Percentiles rank a stretch among this genome's conserved stretches.
These are phyloP conservation scores for Typhlichthys subterraneus DNA, from an alignment of 2,797 vertebrate species.

Conservation along the genomic window DNA sequence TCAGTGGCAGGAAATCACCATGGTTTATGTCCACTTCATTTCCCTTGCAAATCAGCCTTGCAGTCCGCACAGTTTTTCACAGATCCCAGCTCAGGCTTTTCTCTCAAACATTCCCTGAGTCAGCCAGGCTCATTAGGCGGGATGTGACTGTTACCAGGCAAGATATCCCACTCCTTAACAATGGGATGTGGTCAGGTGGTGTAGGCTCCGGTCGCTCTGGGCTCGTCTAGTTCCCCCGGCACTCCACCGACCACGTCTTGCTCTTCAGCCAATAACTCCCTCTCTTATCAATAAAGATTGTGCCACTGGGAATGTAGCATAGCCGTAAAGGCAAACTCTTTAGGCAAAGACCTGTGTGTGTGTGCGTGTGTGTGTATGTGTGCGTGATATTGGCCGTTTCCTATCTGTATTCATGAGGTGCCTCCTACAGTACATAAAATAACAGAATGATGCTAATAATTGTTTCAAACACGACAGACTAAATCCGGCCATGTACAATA, in stretches of 20 bases:
- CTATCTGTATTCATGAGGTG: no score
- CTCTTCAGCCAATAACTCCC: conserved; percentile 33
- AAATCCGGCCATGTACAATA: conserved; percentile 9
- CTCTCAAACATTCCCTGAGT: conserved; percentile 50
- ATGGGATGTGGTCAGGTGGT: conserved; percentile 65
- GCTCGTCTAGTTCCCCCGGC: conserved; percentile 50
- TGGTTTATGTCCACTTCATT: conserved; percentile 75
- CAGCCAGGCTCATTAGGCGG: conserved; percentile 67
- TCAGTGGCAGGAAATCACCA: conserved; percentile 50
- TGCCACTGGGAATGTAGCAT: conserved; percentile 61
- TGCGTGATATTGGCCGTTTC: background rate
- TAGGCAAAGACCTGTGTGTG: conserved; percentile 7
- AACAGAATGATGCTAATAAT: background rate
- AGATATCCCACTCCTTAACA: conserved; percentile 55
- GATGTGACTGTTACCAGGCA: conserved; percentile 68
- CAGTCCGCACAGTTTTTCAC: conserved; percentile 65
- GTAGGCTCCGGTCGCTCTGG: conserved; percentile 51
- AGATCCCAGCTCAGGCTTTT: conserved; percentile 56
- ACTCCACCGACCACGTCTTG: conserved; percentile 43
- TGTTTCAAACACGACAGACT: background rate
- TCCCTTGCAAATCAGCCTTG: conserved; percentile 81
- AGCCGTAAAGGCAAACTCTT: background rate
- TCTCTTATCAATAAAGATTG: conserved; percentile 43
- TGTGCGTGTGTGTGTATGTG: conserved; percentile 6
- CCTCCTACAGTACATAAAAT: no score